Conservation (phyloP, 2,888 invertebrate species). For the Tinea pellionella region DNA sequence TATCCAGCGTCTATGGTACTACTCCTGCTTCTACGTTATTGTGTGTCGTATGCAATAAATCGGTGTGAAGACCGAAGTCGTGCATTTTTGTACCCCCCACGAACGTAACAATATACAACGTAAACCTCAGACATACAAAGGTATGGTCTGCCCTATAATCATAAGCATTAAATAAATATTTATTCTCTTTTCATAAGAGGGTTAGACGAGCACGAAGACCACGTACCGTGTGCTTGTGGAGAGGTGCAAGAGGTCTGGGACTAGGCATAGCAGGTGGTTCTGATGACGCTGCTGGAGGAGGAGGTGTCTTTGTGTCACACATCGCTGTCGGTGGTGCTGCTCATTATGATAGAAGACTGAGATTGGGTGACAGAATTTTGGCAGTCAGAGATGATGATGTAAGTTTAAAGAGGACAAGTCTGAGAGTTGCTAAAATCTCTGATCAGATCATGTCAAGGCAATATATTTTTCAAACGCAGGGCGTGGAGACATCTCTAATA, state of each 20-base stretch:
- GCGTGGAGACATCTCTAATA: conserved; percentile 57
- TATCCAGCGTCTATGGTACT: too few relatives aligned
- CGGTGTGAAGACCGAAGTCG: too few relatives aligned
- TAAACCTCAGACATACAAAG: too few relatives aligned
- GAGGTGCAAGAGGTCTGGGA: conserved; percentile 56
- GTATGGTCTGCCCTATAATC: too few relatives aligned
- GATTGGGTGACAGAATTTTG: conserved; percentile 62
- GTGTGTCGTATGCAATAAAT: too few relatives aligned
- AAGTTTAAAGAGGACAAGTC: conserved; percentile 25
- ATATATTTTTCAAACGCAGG: conserved; percentile 28
- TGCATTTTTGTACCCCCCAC: too few relatives aligned
- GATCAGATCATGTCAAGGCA: too few relatives aligned
- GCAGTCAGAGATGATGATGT: conserved; percentile 63
- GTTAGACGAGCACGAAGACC: conserved; percentile 57
- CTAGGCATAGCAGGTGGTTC: conserved; percentile 62
- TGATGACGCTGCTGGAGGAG: conserved; percentile 60
- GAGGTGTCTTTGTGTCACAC: conserved; percentile 60
- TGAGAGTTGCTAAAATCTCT: neutral
- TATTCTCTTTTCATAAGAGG: conserved; percentile 29
- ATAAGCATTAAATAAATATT: too few relatives aligned
- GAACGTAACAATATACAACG: too few relatives aligned
- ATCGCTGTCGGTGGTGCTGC: conserved; percentile 62
- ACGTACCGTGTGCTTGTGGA: conserved; percentile 54
- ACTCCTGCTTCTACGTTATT: too few relatives aligned
- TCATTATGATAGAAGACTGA: conserved; percentile 56